Percentiles rank a stretch among this genome's conserved stretches.
Evolutionary conservation across 1,140 invertebrate species (phyloP).

Genomic region (Melipona quadrifasciata): DNA sequence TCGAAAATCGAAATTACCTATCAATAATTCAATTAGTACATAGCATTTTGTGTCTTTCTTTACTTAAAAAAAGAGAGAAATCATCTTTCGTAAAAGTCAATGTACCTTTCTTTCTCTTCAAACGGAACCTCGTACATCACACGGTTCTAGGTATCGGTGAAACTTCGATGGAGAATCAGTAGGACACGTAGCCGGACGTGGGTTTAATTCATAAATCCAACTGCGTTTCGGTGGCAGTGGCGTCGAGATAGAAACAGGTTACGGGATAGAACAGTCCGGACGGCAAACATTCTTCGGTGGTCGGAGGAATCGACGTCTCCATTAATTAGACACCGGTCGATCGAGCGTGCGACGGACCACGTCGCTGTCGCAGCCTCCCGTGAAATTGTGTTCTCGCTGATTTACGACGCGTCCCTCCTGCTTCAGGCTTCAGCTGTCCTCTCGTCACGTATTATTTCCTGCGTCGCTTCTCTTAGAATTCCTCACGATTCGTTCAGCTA

Average conservation of each 20-base stretch:
- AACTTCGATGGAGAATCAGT: not conserved
- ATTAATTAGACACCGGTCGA: slow-evolving; percentile 60
- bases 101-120: not conserved
- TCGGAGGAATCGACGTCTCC: slow-evolving; percentile 51
- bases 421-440: slow-evolving; percentile 11
- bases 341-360: slow-evolving; percentile 47
- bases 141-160: not conserved
- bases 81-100: not conserved
- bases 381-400: slow-evolving; percentile 60
- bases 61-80: not conserved
- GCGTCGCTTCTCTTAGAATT: slow-evolving; percentile 17
- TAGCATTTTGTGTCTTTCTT: too few species aligned
- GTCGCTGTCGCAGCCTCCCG: slow-evolving; percentile 53
- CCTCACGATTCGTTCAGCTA: slow-evolving; percentile 27
- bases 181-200: not conserved
- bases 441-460: slow-evolving; percentile 36
- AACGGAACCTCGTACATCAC: not conserved
- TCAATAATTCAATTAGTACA: too few species aligned
- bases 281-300: slow-evolving; percentile 47
- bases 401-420: slow-evolving; percentile 32
- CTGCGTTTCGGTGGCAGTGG: not conserved
- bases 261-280: slow-evolving; percentile 6
- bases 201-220: slow-evolving; percentile 11
- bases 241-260: slow-evolving; percentile 25
- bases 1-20: too few species aligned